Evolutionary conservation across 2,888 invertebrate genomes (phyloP).

Genomic region (Protonemura montana): DNA sequence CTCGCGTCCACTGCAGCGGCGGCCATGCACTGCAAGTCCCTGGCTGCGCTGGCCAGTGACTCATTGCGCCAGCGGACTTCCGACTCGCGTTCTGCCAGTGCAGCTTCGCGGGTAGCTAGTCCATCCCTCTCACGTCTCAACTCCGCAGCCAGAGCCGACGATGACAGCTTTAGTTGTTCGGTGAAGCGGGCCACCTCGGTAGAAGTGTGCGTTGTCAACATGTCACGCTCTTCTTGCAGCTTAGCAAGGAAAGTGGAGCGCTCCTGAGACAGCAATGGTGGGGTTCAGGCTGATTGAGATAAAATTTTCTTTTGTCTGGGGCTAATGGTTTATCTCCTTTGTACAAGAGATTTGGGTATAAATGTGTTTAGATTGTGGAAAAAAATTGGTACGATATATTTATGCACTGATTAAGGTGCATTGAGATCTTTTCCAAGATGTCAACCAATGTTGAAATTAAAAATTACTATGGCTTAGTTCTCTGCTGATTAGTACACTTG

Average conservation of each 20-base stretch:
- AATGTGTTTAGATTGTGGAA: too few relatives aligned
- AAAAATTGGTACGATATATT: too few relatives aligned
- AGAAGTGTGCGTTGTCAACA: background rate
- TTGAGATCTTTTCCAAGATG: too few relatives aligned
- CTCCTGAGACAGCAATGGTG: background rate
- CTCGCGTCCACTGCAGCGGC: background rate
- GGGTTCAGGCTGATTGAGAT: background rate
- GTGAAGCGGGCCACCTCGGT: background rate
- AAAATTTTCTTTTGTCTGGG: too few relatives aligned
- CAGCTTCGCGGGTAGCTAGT: background rate
- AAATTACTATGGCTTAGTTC: too few relatives aligned
- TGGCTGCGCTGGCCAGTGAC: background rate
- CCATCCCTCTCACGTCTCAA: background rate
- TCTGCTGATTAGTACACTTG: too few relatives aligned
- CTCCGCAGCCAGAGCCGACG: background rate
- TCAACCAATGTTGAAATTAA: too few relatives aligned
- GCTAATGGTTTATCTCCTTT: too few relatives aligned
- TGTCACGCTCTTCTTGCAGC: background rate
- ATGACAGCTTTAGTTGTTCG: background rate
- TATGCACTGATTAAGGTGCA: too few relatives aligned
- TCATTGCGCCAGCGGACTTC: background rate
- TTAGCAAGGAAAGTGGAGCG: background rate
- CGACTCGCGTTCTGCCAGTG: background rate
- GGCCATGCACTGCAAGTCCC: background rate
- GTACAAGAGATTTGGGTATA: too few relatives aligned